Evolutionary conservation across 2,113 vertebrate genomes (phyloP), one percentile per base, ranked within the genome.

Genomic region (Rissa tridactyla): DNA sequence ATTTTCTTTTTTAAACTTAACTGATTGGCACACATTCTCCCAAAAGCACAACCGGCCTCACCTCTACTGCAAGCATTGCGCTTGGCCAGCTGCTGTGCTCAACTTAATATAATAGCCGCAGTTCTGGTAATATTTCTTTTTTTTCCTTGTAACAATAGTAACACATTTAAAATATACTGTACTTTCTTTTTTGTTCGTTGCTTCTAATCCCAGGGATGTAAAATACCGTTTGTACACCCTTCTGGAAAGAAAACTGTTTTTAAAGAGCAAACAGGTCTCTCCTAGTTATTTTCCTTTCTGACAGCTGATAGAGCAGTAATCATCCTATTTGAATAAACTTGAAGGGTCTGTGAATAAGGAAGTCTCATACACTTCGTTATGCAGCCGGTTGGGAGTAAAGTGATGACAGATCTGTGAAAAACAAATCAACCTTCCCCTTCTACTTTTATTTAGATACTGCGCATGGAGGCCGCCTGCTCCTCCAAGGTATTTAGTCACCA

Each of bases 381-480:
- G 75, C 89, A 95, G 78, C 58, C 17, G 0, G 46, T 14, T 97
- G 86, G 78, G 92, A 96, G 78, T 82, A 91, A 85, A 82, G 87
- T 58, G 95, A 92, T 97, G 96, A 92, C 84, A 95, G 91, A 87
- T 82, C 84, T 54, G 66, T 77, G 81, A 96, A 91, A 90, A 95
- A 92, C 46, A 92, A 87, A 89, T 95, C 81, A 94, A 90, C 86
- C 62, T 94, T 95, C 66, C 58, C 58, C 32, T 94, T 87, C 88
- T 87, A 86, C 57, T 92, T 91, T 46, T 87, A 87, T 88, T 94
- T 96, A 92, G 70, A 76, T 62, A 65, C 17, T 85, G 44, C 49
- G 23, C 82, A 51, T 34, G 47, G 61, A 90, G 66, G 10, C 85
- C 3, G 20, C 57, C 81, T 85, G 90, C 52, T 92, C 92, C 88